Evolutionary conservation across 2,113 vertebrate genomes (phyloP), one percentile per base, ranked within the genome.

Genomic region (Ceuthmochares aereus): DNA sequence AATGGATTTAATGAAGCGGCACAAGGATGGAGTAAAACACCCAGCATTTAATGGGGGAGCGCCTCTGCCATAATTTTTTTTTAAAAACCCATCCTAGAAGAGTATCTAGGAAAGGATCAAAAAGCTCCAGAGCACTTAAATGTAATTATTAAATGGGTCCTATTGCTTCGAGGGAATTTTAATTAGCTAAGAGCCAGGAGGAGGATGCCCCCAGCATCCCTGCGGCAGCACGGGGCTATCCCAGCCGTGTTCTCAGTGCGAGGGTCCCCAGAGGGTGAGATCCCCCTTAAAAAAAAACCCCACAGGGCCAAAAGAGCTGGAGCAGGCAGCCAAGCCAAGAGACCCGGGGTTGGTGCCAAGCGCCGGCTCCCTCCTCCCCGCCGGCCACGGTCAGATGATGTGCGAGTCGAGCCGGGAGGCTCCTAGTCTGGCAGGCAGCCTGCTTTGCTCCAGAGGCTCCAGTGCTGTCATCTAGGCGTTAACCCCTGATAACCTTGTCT

Each of bases 361-460:
- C 79, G 67, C 89, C 77, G 87, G 93, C 82, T 94, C 89, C 81
- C 93, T 54, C 43, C 89, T 95, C 90, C 72, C 70, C 84, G 63
- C 69, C 55, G 32, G 89, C 96, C 95, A 96, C 73, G 96, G 98
- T 98, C 98, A 98, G 97, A 98, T 98, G 98, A 98, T 97, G 98
- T 96, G 93, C 87, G 95, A 98, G 98, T 78, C 67, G 96, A 98
- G 97, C 97, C 96, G 97, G 97, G 97, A 97, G 97, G 97, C 98
- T 96, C 97, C 97, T 97, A 98, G 98, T 98, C 98, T 98, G 98
- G 98, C 98, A 97, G 98, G 97, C 98, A 97, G 98, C 98, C 98
- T 98, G 98, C 97, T 98, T 83, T 98, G 98, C 98, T 98, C 98
- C 98, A 98, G 98, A 97, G 98, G 96, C 98, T 98, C 98, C 98